Evolutionary conservation across 2,113 vertebrate species (phyloP).

Genomic region (Periophthalmus modestus): DNA sequence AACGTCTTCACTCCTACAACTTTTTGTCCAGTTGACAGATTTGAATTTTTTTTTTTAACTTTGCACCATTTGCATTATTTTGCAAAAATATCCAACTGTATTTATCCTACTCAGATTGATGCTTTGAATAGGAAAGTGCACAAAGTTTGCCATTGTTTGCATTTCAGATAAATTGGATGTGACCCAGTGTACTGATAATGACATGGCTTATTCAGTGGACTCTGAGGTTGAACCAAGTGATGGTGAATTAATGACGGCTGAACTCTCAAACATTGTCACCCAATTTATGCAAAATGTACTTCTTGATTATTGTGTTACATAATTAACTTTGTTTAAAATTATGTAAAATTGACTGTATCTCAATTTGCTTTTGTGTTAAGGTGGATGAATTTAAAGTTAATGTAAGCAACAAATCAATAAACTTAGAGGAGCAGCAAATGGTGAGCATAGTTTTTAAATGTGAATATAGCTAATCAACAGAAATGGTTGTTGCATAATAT

Average conservation of each 20-base stretch:
- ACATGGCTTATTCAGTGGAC: neutral
- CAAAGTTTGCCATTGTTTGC: neutral
- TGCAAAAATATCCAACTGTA: no score
- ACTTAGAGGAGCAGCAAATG: slow-evolving; percentile 76
- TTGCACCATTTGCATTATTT: slow-evolving; percentile 1
- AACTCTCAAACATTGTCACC: slow-evolving; percentile 81
- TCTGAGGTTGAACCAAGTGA: slow-evolving; percentile 65
- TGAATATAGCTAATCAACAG: neutral
- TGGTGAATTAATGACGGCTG: slow-evolving; percentile 83
- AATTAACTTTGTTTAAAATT: neutral
- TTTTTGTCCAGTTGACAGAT: no score
- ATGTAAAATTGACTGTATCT: neutral
- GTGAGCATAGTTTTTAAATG: slow-evolving; percentile 64
- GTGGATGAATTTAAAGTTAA: slow-evolving; percentile 83
- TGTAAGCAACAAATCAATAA: slow-evolving; percentile 61
- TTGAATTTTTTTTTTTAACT: no score
- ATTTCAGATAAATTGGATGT: slow-evolving; percentile 19
- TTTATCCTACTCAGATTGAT: neutral
- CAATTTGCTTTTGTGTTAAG: slow-evolving; percentile 64
- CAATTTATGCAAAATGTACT: slow-evolving; percentile 83
- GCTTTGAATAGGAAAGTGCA: neutral
- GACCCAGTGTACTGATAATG: neutral
- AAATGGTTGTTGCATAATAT: neutral
- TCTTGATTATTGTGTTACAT: neutral
- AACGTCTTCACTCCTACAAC: no score